phyloP scores from a whole-genome alignment of 1,140 invertebrate genomes.

The Drosophila persimilis region DNA sequence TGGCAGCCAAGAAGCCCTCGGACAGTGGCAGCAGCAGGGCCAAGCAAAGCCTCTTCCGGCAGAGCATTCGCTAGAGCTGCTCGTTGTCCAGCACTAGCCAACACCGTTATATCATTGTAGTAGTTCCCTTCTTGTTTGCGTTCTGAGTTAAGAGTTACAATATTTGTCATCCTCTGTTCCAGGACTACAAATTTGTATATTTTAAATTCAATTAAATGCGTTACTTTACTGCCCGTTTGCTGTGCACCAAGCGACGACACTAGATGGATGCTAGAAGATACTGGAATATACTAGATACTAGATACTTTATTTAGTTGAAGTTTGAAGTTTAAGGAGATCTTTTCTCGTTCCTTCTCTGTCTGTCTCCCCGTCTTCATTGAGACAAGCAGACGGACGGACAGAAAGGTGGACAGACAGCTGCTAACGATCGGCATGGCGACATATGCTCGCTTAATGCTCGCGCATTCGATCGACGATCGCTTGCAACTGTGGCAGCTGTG shows the following conservation, averaged over 20 bases:
- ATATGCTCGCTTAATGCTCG: slow-evolving; percentile 26
- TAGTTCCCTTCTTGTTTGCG: not conserved
- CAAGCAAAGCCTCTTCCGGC: slow-evolving; percentile 88
- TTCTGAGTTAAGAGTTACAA: no score
- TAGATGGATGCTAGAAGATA: not conserved
- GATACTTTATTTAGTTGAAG: slow-evolving; percentile 47
- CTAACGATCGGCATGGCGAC: slow-evolving; percentile 11
- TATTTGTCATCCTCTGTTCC: not conserved
- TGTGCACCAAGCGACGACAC: not conserved
- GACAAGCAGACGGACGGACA: no score
- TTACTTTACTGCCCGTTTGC: slow-evolving; percentile 13
- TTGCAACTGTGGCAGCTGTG: no score
- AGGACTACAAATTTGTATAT: slow-evolving; percentile 26
- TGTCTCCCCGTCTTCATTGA: no score
- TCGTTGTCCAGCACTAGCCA: not conserved
- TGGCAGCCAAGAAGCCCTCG: slow-evolving; percentile 89
- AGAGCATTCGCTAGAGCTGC: slow-evolving; percentile 85
- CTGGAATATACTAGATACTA: not conserved
- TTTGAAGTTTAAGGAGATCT: slow-evolving; percentile 31
- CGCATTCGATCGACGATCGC: no score
- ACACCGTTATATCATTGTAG: not conserved
- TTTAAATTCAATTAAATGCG: not conserved
- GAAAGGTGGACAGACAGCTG: not conserved
- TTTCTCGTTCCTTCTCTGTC: no score
- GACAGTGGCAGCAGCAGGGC: slow-evolving; percentile 84